A percentile compares a stretch with the other conserved stretches of the same genome.
Conservation (phyloP, 2,113 vertebrate species). For the Agapornis roseicollis region DNA sequence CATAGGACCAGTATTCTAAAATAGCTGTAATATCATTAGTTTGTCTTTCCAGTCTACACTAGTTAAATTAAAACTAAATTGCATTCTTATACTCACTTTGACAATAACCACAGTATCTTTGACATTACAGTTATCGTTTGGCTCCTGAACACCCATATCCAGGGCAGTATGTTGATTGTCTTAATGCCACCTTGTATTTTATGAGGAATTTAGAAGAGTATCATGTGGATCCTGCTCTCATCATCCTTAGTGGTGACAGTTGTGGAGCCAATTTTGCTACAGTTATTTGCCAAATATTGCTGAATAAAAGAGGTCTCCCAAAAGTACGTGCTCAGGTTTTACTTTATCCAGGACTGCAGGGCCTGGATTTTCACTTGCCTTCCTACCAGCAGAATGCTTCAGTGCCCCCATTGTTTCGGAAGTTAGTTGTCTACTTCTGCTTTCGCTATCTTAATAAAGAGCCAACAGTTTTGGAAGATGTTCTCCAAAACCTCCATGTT, state of each 20-base stretch:
- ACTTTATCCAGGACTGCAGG: conserved; percentile 81
- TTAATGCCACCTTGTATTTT: conserved; percentile 78
- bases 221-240: conserved; percentile 75
- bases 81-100: not conserved
- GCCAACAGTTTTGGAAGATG: conserved; percentile 38
- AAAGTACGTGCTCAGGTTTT: conserved; percentile 84
- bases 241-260: conserved; percentile 84
- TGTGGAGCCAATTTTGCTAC: conserved; percentile 79
- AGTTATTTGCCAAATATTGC: conserved; percentile 75
- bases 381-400: conserved; percentile 85
- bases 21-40: not conserved
- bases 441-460: conserved; percentile 73
- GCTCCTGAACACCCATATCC: conserved; percentile 80
- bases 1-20: not conserved
- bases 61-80: not conserved
- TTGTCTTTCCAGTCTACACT: not conserved
- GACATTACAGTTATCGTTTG: conserved; percentile 76
- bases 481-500: conserved; percentile 74
- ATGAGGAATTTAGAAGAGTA: conserved; percentile 77
- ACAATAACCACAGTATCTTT: not conserved
- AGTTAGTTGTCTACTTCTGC: conserved; percentile 65
- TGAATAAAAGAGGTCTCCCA: conserved; percentile 67
- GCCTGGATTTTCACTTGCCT: conserved; percentile 81
- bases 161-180: conserved; percentile 72
- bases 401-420: conserved; percentile 72